phyloP scores from a whole-genome alignment of 1,140 invertebrate species.

The Neotoxoptera formosana region DNA sequence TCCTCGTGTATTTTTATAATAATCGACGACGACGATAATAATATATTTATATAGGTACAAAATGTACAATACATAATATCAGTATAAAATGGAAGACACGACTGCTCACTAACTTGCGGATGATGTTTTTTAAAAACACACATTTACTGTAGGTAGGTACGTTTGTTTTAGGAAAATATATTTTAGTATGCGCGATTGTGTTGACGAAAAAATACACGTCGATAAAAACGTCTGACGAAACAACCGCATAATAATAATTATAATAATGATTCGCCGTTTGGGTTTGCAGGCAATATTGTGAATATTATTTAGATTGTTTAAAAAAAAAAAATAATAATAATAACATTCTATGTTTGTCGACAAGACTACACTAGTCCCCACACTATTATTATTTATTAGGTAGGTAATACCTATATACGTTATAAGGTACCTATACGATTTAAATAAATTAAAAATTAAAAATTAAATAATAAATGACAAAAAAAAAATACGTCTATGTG shows the following conservation, averaged over 20 bases:
- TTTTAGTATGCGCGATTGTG: background rate
- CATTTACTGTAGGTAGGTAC: background rate
- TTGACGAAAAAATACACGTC: background rate
- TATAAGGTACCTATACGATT: background rate
- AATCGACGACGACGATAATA: background rate
- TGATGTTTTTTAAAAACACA: background rate
- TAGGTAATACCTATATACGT: background rate
- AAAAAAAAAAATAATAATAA: background rate
- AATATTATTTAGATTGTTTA: background rate
- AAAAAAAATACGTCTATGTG: background rate
- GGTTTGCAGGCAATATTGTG: background rate
- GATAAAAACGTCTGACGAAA: background rate
- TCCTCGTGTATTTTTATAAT: background rate
- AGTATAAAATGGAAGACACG: background rate
- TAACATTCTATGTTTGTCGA: background rate
- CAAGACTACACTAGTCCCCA: too few relatives aligned
- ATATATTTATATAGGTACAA: background rate
- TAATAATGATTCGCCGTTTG: background rate
- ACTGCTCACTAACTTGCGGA: background rate
- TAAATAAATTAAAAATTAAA: background rate
- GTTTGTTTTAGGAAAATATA: background rate
- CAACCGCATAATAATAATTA: too few relatives aligned
- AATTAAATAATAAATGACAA: constrained; percentile 26
- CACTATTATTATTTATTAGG: background rate
- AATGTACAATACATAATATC: background rate